Base-by-base conservation (phyloP, 2,888 invertebrate species). In the Onthophagus sagittarius region DNA sequence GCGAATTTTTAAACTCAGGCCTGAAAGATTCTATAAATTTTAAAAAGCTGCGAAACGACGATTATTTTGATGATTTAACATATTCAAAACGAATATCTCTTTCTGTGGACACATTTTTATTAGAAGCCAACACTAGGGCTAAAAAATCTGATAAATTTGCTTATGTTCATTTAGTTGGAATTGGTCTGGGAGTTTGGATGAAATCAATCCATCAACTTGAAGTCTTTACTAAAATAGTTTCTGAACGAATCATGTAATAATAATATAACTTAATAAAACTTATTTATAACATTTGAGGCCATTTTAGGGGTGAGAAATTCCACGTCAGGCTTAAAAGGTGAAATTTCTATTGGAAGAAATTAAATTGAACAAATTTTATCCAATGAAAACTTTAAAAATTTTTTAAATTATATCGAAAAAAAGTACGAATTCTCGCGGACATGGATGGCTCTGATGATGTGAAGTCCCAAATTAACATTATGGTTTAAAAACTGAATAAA, bases 111-210 rank as follows among this genome's bases (percentile, higher is more conserved):
- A 85, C 84, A 65, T 80, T 86, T 71, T 77, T 86, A n/a, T 78
- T 85, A 39, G 86, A 86, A 69, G 86, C 86, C 0, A 86, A 85
- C 72, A 80, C 81, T 1, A 79, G 86, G 15, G 86, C 86, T 5
- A 83, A 82, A 69, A 81, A 83, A 70, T 82, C 82, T 74, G 83
- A 83, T 63, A 85, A 82, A 0, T 84, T 83, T 4, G 86, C 86
- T 1, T 86, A 83, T 76, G 74, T 86, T 2, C 86, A 86, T 76
- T 82, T 86, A 13, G 84, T 81, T 32, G 81, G 82, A 15, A 78
- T 81, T 71, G 82, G 82, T 0, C 75, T 82, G n/a, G 82, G 82
- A 5, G 80, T 81, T 5, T 81, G 81, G 81, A 76, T 77, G 67
- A 77, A 76, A 15, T 78, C 78, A 6, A 33, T 72, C 9, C 79